Conservation (phyloP, 1,140 invertebrate species). For the Neodiprion virginianus region DNA sequence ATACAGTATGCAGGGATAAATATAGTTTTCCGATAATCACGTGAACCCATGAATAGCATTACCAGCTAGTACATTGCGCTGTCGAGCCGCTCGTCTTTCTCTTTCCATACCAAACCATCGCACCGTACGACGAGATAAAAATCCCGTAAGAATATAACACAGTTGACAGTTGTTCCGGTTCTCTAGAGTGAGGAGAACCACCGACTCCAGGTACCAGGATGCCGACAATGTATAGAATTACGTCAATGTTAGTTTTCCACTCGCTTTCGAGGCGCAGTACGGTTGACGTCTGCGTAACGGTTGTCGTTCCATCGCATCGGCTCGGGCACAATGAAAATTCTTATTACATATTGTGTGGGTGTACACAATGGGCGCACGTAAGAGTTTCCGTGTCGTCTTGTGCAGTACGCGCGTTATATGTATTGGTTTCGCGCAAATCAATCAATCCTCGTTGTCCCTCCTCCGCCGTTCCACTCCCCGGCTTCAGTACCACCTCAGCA, state of each 20-base stretch:
- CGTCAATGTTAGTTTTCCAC: neutral
- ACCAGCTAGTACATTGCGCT: neutral
- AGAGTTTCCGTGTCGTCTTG: too few relatives aligned
- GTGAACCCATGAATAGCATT: slow-evolving; percentile 35
- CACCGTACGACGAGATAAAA: slow-evolving; percentile 5
- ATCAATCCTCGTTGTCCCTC: too few relatives aligned
- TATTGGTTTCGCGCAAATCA: too few relatives aligned
- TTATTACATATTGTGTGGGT: neutral
- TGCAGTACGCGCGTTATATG: too few relatives aligned
- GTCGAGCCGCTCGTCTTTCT: neutral
- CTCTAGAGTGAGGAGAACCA: neutral
- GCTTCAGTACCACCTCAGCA: too few relatives aligned
- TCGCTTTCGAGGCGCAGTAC: too few relatives aligned
- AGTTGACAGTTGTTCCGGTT: neutral
- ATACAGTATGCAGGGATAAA: slow-evolving; percentile 27
- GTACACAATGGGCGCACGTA: too few relatives aligned
- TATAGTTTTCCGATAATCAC: slow-evolving; percentile 39
- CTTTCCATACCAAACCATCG: neutral
- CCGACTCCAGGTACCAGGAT: neutral
- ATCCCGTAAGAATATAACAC: slow-evolving; percentile 32
- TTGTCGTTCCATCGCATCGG: too few relatives aligned
- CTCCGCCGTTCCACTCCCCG: too few relatives aligned
- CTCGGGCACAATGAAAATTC: neutral
- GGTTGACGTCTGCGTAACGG: too few relatives aligned
- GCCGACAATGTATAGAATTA: neutral